Evolutionary conservation across 2,888 invertebrate species (phyloP).

Genomic region (Temnothorax rugatulus): DNA sequence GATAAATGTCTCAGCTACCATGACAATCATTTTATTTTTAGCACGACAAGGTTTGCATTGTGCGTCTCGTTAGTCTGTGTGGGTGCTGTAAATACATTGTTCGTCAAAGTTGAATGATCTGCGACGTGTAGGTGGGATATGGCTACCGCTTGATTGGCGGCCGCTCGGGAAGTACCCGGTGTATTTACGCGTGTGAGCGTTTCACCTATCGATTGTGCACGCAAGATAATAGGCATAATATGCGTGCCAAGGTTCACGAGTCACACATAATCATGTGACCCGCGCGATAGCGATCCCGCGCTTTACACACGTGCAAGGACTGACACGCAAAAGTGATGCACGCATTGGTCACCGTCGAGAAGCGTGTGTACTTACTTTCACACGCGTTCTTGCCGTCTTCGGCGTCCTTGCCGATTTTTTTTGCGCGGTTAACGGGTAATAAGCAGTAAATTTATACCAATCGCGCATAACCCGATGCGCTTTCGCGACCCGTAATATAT

Average conservation of each 20-base stretch:
- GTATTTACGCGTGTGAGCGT: slow-evolving; percentile 63
- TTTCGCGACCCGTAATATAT: slow-evolving; percentile 37
- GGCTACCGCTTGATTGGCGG: slow-evolving; percentile 65
- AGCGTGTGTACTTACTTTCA: slow-evolving; percentile 52
- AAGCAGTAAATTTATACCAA: slow-evolving; percentile 42
- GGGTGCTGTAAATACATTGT: slow-evolving; percentile 61
- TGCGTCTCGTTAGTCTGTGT: slow-evolving; percentile 60
- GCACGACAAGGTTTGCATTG: slow-evolving; percentile 6
- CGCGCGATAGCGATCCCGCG: slow-evolving; percentile 37
- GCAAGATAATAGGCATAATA: slow-evolving; percentile 68
- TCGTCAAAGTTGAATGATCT: slow-evolving; percentile 66
- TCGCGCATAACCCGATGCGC: slow-evolving; percentile 37
- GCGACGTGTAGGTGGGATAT: slow-evolving; percentile 61
- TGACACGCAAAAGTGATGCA: slow-evolving; percentile 7
- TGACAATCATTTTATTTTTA: slow-evolving; percentile 45
- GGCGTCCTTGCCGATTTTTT: slow-evolving; percentile 50
- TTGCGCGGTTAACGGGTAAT: slow-evolving; percentile 28
- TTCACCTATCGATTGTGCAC: slow-evolving; percentile 64
- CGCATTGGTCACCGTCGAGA: slow-evolving; percentile 24
- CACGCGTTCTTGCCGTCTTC: slow-evolving; percentile 49
- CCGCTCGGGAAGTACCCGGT: slow-evolving; percentile 56
- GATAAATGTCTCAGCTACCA: neutral
- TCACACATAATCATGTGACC: slow-evolving; percentile 71
- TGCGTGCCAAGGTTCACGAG: slow-evolving; percentile 80
- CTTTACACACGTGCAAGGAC: slow-evolving; percentile 48